Percentiles rank a stretch among this genome's conserved stretches.
Conservation (phyloP, 2,113 vertebrate species). For the Chaenocephalus aceratus region DNA sequence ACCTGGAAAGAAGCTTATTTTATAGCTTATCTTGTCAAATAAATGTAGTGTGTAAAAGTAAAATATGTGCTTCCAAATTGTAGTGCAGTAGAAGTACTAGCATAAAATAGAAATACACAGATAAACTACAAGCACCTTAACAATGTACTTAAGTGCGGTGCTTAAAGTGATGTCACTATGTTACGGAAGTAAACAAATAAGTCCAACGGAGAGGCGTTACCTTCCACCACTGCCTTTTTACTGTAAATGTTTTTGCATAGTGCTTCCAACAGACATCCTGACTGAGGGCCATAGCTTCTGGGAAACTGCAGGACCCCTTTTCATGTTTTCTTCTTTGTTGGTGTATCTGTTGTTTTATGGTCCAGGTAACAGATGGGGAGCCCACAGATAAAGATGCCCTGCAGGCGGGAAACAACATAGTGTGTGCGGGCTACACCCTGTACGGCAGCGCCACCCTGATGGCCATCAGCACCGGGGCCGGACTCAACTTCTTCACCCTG, state of each 20-base stretch:
- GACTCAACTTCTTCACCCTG: slow-evolving; percentile 96
- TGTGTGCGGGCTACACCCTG: slow-evolving; percentile 95
- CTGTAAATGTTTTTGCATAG: not conserved
- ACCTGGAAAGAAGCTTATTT: too few species aligned
- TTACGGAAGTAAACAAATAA: too few species aligned
- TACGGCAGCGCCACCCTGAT: slow-evolving; percentile 96
- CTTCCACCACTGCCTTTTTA: not conserved
- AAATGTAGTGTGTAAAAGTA: too few species aligned
- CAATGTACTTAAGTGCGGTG: too few species aligned
- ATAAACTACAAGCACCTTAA: not conserved
- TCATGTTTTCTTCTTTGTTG: not conserved
- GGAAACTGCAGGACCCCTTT: not conserved
- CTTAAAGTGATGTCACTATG: too few species aligned
- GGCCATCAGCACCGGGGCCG: slow-evolving; percentile 92
- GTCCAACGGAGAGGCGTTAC: too few species aligned
- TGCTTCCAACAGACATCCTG: not conserved
- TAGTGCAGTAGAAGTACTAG: too few species aligned
- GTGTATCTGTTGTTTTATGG: not conserved
- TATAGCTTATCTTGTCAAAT: too few species aligned
- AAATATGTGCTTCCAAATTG: too few species aligned
- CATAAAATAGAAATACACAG: too few species aligned
- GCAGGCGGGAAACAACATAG: slow-evolving; percentile 89
- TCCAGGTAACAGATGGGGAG: slow-evolving; percentile 80
- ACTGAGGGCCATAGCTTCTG: not conserved
- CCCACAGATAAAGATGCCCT: slow-evolving; percentile 92